Percentiles rank a stretch among this genome's conserved stretches.
Evolutionary conservation across 2,797 vertebrate species (phyloP).

Genomic region (Pantherophis alleghaniensis): DNA sequence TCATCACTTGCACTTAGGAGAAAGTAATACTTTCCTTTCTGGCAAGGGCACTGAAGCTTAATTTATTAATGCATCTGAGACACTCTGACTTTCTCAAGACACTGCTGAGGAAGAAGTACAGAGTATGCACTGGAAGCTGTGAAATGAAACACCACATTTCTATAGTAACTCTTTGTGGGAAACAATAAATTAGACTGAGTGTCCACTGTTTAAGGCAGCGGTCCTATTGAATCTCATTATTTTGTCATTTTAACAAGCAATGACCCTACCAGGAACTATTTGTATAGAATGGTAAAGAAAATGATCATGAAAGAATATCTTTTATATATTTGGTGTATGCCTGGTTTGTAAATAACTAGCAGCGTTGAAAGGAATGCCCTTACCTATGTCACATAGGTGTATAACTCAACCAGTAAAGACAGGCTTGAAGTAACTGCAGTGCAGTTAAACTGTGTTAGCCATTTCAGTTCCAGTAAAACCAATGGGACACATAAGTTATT

Average conservation of each 20-base stretch:
- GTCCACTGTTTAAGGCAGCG: neutral
- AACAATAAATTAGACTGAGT: neutral
- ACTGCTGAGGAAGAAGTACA: slow-evolving; percentile 14
- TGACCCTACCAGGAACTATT: neutral
- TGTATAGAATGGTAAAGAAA: neutral
- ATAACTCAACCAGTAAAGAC: neutral
- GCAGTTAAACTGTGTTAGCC: neutral
- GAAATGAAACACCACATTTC: neutral
- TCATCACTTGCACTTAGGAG: slow-evolving; percentile 38
- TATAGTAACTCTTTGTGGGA: slow-evolving; percentile 9
- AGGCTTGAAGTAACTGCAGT: neutral
- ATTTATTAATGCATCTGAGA: slow-evolving; percentile 12
- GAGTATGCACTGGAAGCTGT: neutral
- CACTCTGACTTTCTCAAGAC: slow-evolving; percentile 37
- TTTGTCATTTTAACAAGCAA: neutral
- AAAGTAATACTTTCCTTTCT: slow-evolving; percentile 12
- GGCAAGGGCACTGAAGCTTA: slow-evolving; percentile 22
- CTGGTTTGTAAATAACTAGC: neutral
- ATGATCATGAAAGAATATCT: fast-evolving
- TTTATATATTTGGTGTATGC: neutral
- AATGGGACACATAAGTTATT: neutral
- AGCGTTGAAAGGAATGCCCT: neutral
- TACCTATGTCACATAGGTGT: neutral
- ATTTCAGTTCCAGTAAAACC: neutral
- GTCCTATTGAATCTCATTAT: neutral